Percentiles rank a stretch among this genome's conserved stretches.
Conservation (phyloP, 1,140 invertebrate species). For the Formica selysi region DNA sequence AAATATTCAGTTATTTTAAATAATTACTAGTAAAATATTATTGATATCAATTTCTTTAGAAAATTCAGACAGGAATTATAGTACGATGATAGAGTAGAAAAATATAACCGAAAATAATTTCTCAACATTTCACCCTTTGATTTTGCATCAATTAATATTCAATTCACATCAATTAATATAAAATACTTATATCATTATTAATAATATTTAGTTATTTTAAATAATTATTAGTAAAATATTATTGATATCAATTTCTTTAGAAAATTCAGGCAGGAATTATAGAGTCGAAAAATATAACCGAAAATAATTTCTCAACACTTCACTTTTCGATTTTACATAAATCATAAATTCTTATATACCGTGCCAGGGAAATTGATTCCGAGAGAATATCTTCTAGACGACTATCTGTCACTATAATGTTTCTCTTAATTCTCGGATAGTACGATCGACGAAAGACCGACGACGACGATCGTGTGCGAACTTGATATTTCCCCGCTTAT, state of each 20-base stretch:
- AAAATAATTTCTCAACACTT: neutral
- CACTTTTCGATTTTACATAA: neutral
- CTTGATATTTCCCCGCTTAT: conserved; percentile 63
- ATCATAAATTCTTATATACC: neutral
- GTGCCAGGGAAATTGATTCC: neutral
- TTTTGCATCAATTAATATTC: neutral
- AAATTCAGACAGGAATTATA: neutral
- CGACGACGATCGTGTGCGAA: neutral
- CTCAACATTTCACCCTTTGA: neutral
- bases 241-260: neutral
- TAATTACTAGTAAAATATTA: too few species aligned
- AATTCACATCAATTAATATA: too few species aligned
- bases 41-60: neutral
- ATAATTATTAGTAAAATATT: neutral
- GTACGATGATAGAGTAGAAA: neutral
- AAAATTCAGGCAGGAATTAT: neutral
- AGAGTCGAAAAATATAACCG: neutral
- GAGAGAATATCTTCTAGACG: neutral
- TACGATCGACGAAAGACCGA: neutral
- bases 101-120: neutral
- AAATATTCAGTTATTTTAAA: too few species aligned
- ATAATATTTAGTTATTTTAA: neutral
- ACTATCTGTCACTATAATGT: neutral
- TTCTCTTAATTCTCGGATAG: neutral
- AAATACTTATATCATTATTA: too few species aligned